phyloP scores from a whole-genome alignment of 2,113 vertebrate genomes.

The Apteryx owenii region DNA sequence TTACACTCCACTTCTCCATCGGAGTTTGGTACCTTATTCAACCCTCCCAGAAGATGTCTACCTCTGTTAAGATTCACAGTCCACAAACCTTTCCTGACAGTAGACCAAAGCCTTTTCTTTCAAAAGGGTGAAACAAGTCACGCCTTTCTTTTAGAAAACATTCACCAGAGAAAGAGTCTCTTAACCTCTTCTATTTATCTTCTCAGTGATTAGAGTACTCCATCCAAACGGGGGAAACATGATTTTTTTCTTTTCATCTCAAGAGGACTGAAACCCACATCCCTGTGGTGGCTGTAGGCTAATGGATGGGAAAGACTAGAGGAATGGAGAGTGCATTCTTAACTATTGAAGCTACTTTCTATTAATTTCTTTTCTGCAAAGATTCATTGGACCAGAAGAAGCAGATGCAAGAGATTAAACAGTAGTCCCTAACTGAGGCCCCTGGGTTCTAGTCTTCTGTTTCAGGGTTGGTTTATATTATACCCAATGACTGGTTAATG shows the following conservation, averaged over 20 bases:
- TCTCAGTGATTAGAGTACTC: not conserved
- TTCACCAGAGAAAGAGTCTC: not conserved
- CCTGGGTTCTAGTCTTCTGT: not conserved
- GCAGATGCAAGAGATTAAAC: not conserved
- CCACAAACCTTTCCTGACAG: not conserved
- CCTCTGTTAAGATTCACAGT: not conserved
- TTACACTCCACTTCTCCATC: not conserved
- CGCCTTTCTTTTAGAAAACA: not conserved
- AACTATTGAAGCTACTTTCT: not conserved
- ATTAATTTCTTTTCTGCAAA: not conserved
- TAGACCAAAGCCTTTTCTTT: not conserved
- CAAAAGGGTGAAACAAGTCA: not conserved
- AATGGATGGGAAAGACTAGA: not conserved
- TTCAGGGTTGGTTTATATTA: constrained; percentile 39
- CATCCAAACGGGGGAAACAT: not conserved
- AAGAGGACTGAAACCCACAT: not conserved
- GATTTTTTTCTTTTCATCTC: not conserved
- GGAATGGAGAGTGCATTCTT: not conserved
- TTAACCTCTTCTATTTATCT: not conserved
- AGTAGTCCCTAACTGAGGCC: constrained; percentile 13
- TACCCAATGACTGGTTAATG: not conserved
- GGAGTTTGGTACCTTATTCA: not conserved
- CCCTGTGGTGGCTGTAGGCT: not conserved
- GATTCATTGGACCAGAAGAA: constrained; percentile 11
- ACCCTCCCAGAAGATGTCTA: not conserved